Base-by-base conservation (phyloP, 2,797 vertebrate species). In the Fundulus diaphanus region DNA sequence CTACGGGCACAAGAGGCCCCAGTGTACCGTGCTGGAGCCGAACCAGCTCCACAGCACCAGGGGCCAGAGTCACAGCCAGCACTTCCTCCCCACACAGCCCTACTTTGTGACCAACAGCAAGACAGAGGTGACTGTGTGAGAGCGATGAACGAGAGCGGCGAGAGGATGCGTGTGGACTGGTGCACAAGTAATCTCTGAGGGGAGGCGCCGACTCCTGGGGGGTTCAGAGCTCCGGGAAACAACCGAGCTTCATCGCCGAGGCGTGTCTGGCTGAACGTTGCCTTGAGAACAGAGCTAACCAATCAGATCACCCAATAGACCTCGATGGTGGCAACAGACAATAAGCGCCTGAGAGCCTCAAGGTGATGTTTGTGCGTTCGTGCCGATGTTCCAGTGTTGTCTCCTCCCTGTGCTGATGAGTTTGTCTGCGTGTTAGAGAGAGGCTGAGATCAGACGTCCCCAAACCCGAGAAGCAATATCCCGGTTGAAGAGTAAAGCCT, bases 101-200 rank as follows among this genome's bases (percentile, higher is more conserved):
- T 99, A 99, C 94, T 99, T 98, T 95, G 97, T 99, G 89, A 99
- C 98, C 94, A 99, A 99, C 96, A 99, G 98, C 96, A 99, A 99
- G 96, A 99, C 98, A 83, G 98, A 99, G 94, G 98, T 99, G 95
- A 99, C 98, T 93, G 98, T 99, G 93, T 99, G 95, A 98, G 82
- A 68, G 81, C 74, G 70, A 79, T 44, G 80, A 48, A 54, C 49
- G 52, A 67, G 40, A 63, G 68, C 68, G 78, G 80, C 35, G 82
- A 81, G 84, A 88, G 89, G 86, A 89, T 85, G 89, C 76, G 83
- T 87, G 90, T 81, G 82, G 89, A 87, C 84, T 88, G 86, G 91
- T 73, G 82, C 77, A 78, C 70, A 80, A 77, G 80, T 79, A 83
- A 92, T 78, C 78, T 77, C 75, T 84, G 57, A 81, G 57, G 51